These are phyloP conservation scores for Sceliomorpha sp. DNA, from an alignment of 2,888 invertebrate genomes.

Conservation along the genomic window DNA sequence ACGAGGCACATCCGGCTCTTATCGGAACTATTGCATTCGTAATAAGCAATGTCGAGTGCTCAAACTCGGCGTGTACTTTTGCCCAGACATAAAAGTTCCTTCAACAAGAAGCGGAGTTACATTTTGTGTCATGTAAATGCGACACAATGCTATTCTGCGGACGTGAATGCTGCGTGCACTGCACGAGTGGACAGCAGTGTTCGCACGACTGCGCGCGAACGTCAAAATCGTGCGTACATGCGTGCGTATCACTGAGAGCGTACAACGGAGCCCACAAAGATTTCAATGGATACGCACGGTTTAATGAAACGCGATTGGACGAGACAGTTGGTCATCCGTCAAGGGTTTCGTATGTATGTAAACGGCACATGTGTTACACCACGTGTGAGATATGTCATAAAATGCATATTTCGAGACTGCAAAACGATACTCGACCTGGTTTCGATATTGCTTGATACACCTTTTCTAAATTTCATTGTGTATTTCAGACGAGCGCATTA, in stretches of 20 bases:
- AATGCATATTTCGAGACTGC: constrained; percentile 18
- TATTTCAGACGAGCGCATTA: too few relatives aligned
- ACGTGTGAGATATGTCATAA: constrained; percentile 34
- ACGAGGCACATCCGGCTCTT: too few relatives aligned
- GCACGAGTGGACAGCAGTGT: constrained; percentile 15
- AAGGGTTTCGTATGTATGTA: constrained; percentile 15
- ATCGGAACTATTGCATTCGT: constrained; percentile 8
- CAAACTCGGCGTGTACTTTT: background rate
- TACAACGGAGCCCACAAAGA: constrained; percentile 36
- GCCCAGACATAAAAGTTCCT: background rate
- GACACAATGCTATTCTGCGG: constrained; percentile 30
- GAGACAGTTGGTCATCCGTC: constrained; percentile 25
- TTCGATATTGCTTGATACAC: constrained; percentile 28
- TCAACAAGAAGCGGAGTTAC: constrained; percentile 10
- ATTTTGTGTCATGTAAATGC: constrained; percentile 18
- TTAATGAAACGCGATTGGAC: constrained; percentile 40
- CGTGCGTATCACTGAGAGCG: constrained; percentile 12
- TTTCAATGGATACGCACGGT: constrained; percentile 28
- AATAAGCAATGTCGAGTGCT: constrained; percentile 1
- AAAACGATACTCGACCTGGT: constrained; percentile 28
- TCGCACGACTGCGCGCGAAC: constrained; percentile 11
- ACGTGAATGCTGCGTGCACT: constrained; percentile 12
- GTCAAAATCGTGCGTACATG: constrained; percentile 12
- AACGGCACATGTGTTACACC: constrained; percentile 31
- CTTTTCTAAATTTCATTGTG: too few relatives aligned